These are phyloP conservation scores for Calidris pygmaea DNA, from an alignment of 2,113 vertebrate genomes.

Conservation along the genomic window DNA sequence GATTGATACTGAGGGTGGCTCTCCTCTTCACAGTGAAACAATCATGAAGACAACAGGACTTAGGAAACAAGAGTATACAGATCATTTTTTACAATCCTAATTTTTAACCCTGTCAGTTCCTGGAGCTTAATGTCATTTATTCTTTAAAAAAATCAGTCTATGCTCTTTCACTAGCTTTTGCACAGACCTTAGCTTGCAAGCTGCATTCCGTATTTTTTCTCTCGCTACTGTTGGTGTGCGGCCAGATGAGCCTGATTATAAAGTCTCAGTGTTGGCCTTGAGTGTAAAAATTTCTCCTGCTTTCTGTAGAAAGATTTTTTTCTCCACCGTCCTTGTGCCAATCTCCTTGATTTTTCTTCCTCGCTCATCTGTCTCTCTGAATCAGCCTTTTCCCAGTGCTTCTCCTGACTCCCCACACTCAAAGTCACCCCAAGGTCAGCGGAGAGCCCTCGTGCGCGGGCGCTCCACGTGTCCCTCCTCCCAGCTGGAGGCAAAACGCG, in stretches of 20 bases:
- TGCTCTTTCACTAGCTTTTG: not conserved
- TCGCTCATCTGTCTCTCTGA: conserved; percentile 8
- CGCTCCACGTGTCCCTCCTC: not conserved
- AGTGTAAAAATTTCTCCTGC: not conserved
- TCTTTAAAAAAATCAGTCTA: not conserved
- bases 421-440: conserved; percentile 33
- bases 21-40: conserved; percentile 26
- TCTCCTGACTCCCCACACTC: not conserved
- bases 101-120: conserved; percentile 7
- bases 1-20: conserved; percentile 30
- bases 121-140: not conserved
- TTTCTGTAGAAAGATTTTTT: not conserved
- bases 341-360: conserved; percentile 16
- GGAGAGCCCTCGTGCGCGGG: not conserved
- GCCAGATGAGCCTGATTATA: not conserved
- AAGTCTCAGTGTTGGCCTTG: not conserved
- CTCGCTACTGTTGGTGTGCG: not conserved
- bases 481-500: not conserved
- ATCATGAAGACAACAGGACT: conserved; percentile 47
- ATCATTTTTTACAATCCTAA: not conserved
- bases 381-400: conserved; percentile 12
- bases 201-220: not conserved
- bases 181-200: not conserved
- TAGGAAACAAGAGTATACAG: conserved; percentile 19
- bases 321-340: conserved; percentile 10